These are phyloP conservation scores for Acrocera orbiculus DNA, from an alignment of 2,888 invertebrate species.

Conservation along the genomic window DNA sequence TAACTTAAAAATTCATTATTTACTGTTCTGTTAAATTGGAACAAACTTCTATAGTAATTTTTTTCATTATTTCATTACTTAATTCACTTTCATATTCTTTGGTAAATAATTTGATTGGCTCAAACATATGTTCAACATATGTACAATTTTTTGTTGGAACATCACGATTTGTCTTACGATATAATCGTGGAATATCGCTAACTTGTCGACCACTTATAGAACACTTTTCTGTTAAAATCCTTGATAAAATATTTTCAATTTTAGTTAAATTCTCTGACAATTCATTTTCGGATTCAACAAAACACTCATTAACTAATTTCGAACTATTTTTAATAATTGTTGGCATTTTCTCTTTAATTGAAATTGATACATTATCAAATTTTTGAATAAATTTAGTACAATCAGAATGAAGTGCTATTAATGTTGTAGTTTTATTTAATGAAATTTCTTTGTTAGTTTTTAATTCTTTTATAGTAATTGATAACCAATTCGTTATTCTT, in stretches of 20 bases:
- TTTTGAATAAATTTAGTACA: constrained; percentile 5
- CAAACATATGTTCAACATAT: constrained; percentile 53
- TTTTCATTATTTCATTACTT: constrained; percentile 18
- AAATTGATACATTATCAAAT: constrained; percentile 4
- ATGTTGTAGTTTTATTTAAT: background rate
- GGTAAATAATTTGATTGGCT: constrained; percentile 33
- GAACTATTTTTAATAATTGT: background rate
- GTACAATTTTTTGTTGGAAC: constrained; percentile 55
- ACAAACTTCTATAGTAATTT: constrained; percentile 24
- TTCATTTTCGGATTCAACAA: constrained; percentile 3
- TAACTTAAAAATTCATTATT: constrained; percentile 21
- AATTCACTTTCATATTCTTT: constrained; percentile 30
- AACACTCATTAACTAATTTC: constrained; percentile 1
- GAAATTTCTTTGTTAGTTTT: background rate
- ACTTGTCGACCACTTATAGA: constrained; percentile 57
- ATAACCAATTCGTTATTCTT: constrained; percentile 55
- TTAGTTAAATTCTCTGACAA: constrained; percentile 15
- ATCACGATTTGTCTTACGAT: constrained; percentile 79
- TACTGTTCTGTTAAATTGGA: constrained; percentile 39
- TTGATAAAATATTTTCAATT: constrained; percentile 28
- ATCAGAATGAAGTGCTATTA: constrained; percentile 9
- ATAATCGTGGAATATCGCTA: constrained; percentile 82
- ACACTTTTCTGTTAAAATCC: constrained; percentile 31
- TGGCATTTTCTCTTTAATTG: constrained; percentile 7
- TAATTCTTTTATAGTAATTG: background rate